phyloP scores from a whole-genome alignment of 2,888 invertebrate species.

The Apantesis nais region DNA sequence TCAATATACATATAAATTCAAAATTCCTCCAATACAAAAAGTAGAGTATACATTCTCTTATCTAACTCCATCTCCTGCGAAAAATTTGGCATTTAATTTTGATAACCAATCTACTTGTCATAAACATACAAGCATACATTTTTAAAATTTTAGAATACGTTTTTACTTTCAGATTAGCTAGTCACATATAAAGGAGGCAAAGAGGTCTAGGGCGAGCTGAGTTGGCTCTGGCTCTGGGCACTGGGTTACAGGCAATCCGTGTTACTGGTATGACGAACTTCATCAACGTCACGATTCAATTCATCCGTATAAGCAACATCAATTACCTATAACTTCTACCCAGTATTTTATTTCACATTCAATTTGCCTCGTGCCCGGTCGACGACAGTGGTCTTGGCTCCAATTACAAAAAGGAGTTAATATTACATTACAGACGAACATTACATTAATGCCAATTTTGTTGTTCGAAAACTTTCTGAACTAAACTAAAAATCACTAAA shows the following conservation, averaged over 20 bases:
- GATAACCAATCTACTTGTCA: conserved; percentile 13
- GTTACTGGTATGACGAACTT: neutral
- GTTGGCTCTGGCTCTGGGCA: neutral
- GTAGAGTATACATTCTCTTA: neutral
- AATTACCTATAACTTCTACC: no score
- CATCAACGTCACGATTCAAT: neutral
- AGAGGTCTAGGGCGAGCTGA: neutral
- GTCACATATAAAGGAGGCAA: neutral
- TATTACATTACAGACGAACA: no score
- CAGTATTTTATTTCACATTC: no score
- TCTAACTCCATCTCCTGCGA: conserved; percentile 11
- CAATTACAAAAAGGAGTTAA: neutral
- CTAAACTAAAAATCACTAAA: no score
- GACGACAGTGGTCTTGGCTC: neutral
- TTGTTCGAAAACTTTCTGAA: no score
- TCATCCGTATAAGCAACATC: no score
- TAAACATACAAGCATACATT: neutral
- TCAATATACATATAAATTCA: neutral
- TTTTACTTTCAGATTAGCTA: neutral
- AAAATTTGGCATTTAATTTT: conserved; percentile 34
- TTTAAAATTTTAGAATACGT: neutral
- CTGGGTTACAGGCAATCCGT: neutral
- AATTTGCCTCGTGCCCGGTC: neutral
- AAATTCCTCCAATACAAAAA: neutral
- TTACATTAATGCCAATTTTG: no score